Conservation (phyloP, 2,888 invertebrate genomes). For the Acleris emargana region DNA sequence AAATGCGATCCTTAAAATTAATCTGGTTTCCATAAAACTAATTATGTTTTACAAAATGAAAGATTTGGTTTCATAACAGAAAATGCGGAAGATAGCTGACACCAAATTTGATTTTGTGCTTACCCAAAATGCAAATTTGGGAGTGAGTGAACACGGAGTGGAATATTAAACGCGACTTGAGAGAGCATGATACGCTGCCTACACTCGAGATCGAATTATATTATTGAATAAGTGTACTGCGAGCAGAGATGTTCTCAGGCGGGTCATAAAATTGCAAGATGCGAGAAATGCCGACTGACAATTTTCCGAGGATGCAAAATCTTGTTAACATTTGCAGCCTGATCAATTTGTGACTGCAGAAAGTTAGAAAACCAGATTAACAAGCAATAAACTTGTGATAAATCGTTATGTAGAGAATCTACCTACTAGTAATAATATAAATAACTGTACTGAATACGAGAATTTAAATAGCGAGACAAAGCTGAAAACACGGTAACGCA, state of each 20-base stretch:
- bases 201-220: slow-evolving; percentile 68
- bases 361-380: not conserved
- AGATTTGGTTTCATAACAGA: slow-evolving; percentile 13
- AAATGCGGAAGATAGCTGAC: slow-evolving; percentile 25
- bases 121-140: slow-evolving; percentile 43
- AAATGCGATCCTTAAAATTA: not conserved
- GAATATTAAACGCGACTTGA: slow-evolving; percentile 72
- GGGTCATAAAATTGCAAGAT: slow-evolving; percentile 33
- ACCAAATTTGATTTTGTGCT: slow-evolving; percentile 45
- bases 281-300: slow-evolving; percentile 35
- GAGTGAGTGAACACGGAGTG: slow-evolving; percentile 53
- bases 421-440: no score
- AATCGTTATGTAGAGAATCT: no score
- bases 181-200: slow-evolving; percentile 71
- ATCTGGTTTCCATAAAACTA: not conserved
- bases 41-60: not conserved
- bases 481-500: no score
- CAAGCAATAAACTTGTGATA: not conserved
- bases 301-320: slow-evolving; percentile 38
- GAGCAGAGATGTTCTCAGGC: slow-evolving; percentile 56
- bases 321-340: slow-evolving; percentile 3
- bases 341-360: not conserved
- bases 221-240: slow-evolving; percentile 73
- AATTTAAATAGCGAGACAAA: no score
- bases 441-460: no score